Evolutionary conservation across 2,113 vertebrate species (phyloP), one percentile per base, ranked within the genome.

Genomic region (Corythornis cristatus): DNA sequence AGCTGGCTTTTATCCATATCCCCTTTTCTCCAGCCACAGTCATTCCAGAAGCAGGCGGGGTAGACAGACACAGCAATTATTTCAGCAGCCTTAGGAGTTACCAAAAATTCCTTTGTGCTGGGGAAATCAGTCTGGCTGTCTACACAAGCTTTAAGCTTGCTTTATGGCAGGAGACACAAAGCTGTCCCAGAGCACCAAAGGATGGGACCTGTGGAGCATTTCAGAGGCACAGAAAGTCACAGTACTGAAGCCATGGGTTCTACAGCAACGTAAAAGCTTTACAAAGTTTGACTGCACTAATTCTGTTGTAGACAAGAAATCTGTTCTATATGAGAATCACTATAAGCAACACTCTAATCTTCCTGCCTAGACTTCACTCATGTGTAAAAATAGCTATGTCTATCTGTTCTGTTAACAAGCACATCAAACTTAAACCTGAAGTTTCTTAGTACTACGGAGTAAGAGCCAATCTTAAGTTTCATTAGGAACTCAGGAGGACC

Each of bases 71-170:
- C 31, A 95, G 91, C 89, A 91, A 93, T 93, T 94, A 93, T 94
- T 95, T 91, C 87, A 93, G 95, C 91, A 96, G 94, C 81, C 79
- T 93, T 92, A 94, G 87, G 78, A 92, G 94, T 95, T 95, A 95
- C 84, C 95, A 93, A 96, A 95, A 94, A 93, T 88, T 95, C 89
- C 87, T 95, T 90, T 95, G 75, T 91, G 93, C 85, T 96, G 83
- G 89, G 75, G 82, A 95, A 95, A 96, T 96, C 75, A 85, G 72
- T 93, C 94, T 95, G 91, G 81, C 94, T 94, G 91, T 92, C 93
- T 92, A 94, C 78, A 87, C 91, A 92, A 93, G 91, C 87, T 93
- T 95, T 92, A 90, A 93, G 91, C 78, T 96, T 94, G 93, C 88
- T 92, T 73, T 92, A 92, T 83, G 87, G 94, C 84, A 93, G 93